Percentiles rank a stretch among this genome's conserved stretches.
Evolutionary conservation across 2,797 vertebrate species (phyloP).

Genomic region (Pangasius krempfi): DNA sequence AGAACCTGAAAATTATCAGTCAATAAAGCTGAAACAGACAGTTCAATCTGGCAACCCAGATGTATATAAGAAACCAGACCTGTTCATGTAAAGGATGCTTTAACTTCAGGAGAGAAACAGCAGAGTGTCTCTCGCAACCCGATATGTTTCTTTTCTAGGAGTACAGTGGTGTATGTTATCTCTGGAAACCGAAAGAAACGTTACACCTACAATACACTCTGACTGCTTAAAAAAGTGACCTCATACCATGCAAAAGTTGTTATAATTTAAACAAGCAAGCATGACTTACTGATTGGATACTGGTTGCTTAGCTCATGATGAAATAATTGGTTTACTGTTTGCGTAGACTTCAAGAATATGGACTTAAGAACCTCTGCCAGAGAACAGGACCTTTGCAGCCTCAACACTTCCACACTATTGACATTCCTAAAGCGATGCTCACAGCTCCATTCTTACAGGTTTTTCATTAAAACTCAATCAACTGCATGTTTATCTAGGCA

Average conservation of each 20-base stretch:
- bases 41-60: not conserved
- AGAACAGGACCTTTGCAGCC: constrained; percentile 7
- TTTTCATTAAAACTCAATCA: not conserved
- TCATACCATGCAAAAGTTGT: not conserved
- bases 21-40: not conserved
- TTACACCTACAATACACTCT: not conserved
- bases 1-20: not conserved
- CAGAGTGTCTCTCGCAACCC: constrained; percentile 41
- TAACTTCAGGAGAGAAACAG: not conserved
- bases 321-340: not conserved
- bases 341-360: not conserved
- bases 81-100: not conserved
- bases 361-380: not conserved
- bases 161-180: not conserved
- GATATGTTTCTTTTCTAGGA: constrained; percentile 44
- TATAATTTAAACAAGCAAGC: not conserved
- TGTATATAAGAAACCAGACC: not conserved
- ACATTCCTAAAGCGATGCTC: constrained; percentile 54
- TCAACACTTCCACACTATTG: not conserved
- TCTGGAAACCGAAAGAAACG: not conserved
- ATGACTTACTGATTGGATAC: not conserved
- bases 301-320: not conserved
- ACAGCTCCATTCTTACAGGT: constrained; percentile 66
- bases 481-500: not conserved
- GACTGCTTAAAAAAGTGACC: constrained; percentile 40